Percentiles rank a stretch among this genome's conserved stretches.
phyloP scores from a whole-genome alignment of 1,140 invertebrate genomes.

The Meteorus sp. region DNA sequence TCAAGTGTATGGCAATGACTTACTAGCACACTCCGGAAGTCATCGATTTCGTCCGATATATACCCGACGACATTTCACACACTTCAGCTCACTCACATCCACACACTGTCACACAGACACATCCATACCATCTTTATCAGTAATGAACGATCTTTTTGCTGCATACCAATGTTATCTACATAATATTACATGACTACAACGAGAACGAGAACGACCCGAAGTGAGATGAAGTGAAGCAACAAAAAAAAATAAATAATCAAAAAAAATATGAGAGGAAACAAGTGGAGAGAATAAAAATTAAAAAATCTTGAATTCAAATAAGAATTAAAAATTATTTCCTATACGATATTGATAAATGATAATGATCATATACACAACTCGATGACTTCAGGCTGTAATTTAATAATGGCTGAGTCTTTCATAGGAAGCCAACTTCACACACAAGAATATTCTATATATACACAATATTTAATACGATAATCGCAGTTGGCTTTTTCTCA shows the following conservation, averaged over 20 bases:
- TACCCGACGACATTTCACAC: too few relatives aligned
- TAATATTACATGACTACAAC: constrained; percentile 29
- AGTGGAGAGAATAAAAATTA: too few relatives aligned
- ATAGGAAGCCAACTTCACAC: neutral
- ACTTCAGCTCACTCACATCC: neutral
- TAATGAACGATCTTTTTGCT: constrained; percentile 29
- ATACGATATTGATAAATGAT: constrained; percentile 40
- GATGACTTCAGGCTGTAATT: constrained; percentile 32
- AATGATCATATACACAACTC: constrained; percentile 23
- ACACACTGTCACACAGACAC: neutral
- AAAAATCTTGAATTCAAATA: neutral
- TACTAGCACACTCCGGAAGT: too few relatives aligned
- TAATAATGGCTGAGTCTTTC: constrained; percentile 35
- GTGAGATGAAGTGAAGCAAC: neutral
- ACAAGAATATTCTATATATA: neutral
- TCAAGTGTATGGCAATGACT: too few relatives aligned
- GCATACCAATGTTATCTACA: constrained; percentile 38
- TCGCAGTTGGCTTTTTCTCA: neutral
- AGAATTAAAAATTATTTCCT: neutral
- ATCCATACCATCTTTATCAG: neutral
- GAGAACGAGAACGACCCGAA: constrained; percentile 11
- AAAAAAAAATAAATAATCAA: neutral
- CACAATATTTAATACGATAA: too few relatives aligned
- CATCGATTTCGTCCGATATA: too few relatives aligned
- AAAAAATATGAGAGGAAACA: too few relatives aligned